Base-by-base conservation (phyloP, 2,113 vertebrate genomes). In the Daphoenositta chrysoptera region DNA sequence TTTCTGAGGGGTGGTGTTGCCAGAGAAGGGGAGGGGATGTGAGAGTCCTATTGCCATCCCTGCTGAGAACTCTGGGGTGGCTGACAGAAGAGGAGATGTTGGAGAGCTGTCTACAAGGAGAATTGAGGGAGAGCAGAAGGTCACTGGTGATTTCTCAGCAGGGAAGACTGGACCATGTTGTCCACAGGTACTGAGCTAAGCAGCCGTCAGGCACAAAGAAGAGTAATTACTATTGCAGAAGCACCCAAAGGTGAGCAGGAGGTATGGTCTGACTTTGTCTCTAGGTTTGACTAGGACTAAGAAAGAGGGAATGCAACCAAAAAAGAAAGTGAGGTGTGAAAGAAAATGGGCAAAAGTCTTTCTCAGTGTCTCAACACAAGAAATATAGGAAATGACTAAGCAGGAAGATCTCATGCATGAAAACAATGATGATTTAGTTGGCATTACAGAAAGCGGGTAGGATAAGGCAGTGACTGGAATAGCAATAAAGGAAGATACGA, bases 331-430 rank as follows among this genome's bases (percentile, higher is more conserved):
- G 45, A 73, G 20, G 20, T 66, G 19, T 24, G 10, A 72, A 42
- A 65, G n/a, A 66, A 87, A 80, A 85, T 18, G 39, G 50, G 45
- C 58, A 51, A 60, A 95, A 90, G 40, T 89, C 33, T 87, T 95
- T 71, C 37, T 93, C 39, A 16, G 31, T 72, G 50, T 88, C 65
- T 84, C 48, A 51, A 66, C 27, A 51, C 20, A 83, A 78, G 82
- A 83, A 93, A 93, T 75, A 60, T 47, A 39, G 45, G 58, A 91
- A 95, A 87, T 87, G 73, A 95, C 68, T 87, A 89, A 95, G 56
- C 79, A 84, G 53, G 87, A 97, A 85, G 65, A 81, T 93, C 56
- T 95, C 57, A 83, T 91, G 93, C 86, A 92, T 97, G 94, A 96
- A 93, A 96, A 93, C 85, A 93, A 87, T 83, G 87, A 90, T 89